Conservation (phyloP, 2,888 invertebrate species). For the Scelioninae gen. 2 region DNA sequence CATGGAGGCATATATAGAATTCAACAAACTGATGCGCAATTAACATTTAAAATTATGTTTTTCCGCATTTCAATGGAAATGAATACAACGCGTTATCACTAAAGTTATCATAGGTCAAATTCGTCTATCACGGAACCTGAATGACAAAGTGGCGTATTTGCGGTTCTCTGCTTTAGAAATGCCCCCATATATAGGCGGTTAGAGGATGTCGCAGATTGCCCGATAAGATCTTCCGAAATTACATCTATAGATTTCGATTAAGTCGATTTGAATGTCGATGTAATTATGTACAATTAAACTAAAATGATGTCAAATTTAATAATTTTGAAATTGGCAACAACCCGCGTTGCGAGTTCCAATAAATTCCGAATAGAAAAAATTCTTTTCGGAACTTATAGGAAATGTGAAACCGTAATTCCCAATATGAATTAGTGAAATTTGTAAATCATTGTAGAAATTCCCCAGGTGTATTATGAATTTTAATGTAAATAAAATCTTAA, state of each 20-base stretch:
- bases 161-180: slow-evolving; percentile 23
- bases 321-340: no score
- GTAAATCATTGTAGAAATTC: no score
- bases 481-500: no score
- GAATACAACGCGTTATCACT: slow-evolving; percentile 18
- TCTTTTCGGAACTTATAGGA: no score
- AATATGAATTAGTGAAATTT: no score
- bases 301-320: no score
- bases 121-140: not conserved
- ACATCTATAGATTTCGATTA: not conserved
- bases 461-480: no score
- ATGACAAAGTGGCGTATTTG: slow-evolving; percentile 18
- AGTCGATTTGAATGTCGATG: not conserved
- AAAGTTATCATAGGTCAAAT: slow-evolving; percentile 3
- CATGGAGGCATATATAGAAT: slow-evolving; percentile 33
- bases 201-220: slow-evolving; percentile 38
- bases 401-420: no score
- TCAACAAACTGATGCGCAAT: not conserved
- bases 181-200: slow-evolving; percentile 23
- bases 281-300: not conserved
- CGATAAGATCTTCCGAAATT: not conserved
- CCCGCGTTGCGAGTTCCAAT: no score
- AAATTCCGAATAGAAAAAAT: no score
- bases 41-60: not conserved
- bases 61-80: not conserved